Base-by-base conservation (phyloP, 2,797 vertebrate species). In the Fundulus diaphanus region DNA sequence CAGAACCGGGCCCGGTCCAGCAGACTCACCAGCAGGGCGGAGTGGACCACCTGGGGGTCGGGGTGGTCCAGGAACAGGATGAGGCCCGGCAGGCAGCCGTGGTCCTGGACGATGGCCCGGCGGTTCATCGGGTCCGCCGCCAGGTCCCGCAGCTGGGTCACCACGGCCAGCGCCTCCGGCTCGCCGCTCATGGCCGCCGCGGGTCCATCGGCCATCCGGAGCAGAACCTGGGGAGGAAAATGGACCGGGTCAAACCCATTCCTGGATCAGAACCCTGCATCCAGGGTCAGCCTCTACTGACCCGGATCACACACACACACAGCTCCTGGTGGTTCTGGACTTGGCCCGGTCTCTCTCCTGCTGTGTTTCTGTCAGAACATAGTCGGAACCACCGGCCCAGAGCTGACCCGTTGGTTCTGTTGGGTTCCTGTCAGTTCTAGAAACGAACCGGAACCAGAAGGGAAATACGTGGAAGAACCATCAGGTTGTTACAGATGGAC, bases 1-100 rank as follows among this genome's bases (percentile, higher is more conserved):
- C n/a, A n/a, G n/a, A n/a, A n/a, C n/a, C n/a, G n/a, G n/a, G n/a
- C n/a, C n/a, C n/a, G n/a, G n/a, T n/a, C n/a, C n/a, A 7, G 18
- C 2, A 40, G 65, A 67, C 96, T 97, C 91, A 98, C 97, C 74
- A 97, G 94, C 37, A 98, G 93, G 85, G 97, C 97, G 1, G 97
- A 97, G 92, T 97, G 97, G 86, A 98, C 97, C 44, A 98, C 97
- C 70, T 96, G 93, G 49, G 97, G 97, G 85, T 95, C 97, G 54
- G 96, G 92, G 80, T 98, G 96, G 87, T 98, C 97, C 91, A 98
- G 90, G 85, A 98, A 98, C 57, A 98, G 94, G 90, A 98, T 98
- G 78, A 98, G 97, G 70, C 97, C 97, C 2, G 97, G 97, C 76
- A 98, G 92, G 81, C 97, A 98, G 91, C 97, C 97, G 76, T 97